Evolutionary conservation across 2,888 invertebrate genomes (phyloP).

Genomic region (Parapristionchus giblindavisi): DNA sequence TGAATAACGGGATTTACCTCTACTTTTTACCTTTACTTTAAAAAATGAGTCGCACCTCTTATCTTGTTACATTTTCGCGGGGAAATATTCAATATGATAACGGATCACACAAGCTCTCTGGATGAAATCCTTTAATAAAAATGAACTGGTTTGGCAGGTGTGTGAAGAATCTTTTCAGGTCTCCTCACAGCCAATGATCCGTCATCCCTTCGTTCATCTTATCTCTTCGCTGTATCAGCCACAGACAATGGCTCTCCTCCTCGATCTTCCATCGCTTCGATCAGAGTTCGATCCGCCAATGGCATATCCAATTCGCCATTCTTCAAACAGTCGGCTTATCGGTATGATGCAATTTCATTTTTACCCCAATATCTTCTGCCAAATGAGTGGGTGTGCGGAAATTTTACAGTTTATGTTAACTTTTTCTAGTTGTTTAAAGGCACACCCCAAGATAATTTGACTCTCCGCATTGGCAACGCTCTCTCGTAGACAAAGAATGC

Average conservation of each 20-base stretch:
- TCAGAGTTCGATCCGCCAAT: constrained; percentile 13
- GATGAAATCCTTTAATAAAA: background rate
- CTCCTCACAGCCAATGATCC: constrained; percentile 3
- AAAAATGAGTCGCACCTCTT: no score
- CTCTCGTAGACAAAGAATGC: no score
- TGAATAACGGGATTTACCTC: background rate
- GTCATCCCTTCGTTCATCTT: background rate
- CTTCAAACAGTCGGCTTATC: constrained; percentile 11
- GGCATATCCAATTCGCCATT: constrained; percentile 10
- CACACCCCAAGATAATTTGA: no score
- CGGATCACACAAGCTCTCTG: background rate
- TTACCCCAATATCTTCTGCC: no score
- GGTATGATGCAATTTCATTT: background rate
- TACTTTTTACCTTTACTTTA: no score
- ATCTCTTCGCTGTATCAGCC: constrained; percentile 78
- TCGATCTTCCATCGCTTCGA: constrained; percentile 3
- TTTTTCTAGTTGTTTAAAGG: no score
- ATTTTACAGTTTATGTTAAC: no score
- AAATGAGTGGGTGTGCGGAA: no score
- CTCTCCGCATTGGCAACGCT: no score
- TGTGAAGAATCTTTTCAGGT: background rate
- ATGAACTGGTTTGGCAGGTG: background rate
- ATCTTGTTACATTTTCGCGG: no score
- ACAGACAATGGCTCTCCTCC: constrained; percentile 77
- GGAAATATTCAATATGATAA: background rate